These are phyloP conservation scores for Campylomormyrus numenius DNA, from an alignment of 2,113 vertebrate genomes.

Conservation along the genomic window DNA sequence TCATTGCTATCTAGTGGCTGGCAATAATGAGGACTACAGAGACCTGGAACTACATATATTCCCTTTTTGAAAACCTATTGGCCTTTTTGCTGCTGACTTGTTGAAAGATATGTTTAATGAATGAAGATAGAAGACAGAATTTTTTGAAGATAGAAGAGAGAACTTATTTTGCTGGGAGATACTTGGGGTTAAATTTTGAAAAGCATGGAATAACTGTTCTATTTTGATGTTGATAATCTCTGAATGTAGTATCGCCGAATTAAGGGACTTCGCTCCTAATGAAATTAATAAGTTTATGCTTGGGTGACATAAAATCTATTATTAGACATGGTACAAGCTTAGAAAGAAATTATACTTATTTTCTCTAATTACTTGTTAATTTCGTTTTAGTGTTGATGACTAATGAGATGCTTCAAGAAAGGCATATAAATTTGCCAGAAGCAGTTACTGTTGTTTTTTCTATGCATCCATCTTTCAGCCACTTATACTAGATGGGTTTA, in stretches of 20 bases:
- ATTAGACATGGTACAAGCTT: neutral
- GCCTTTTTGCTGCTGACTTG: neutral
- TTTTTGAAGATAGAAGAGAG: neutral
- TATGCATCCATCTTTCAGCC: neutral
- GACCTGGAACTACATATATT: neutral
- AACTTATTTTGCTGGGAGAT: neutral
- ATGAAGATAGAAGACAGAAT: neutral
- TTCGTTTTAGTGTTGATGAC: neutral
- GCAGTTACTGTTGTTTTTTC: neutral
- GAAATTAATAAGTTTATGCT: neutral
- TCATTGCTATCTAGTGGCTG: neutral
- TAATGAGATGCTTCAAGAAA: neutral
- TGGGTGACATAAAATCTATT: neutral
- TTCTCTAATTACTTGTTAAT: neutral
- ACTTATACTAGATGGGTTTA: neutral
- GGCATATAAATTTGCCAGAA: neutral
- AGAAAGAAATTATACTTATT: neutral
- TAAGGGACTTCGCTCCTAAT: neutral
- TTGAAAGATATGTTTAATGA: neutral
- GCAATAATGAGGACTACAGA: neutral
- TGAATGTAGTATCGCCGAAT: neutral
- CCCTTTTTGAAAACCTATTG: neutral
- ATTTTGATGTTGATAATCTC: neutral
- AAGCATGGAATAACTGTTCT: neutral
- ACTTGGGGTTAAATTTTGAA: neutral